These are phyloP conservation scores for Julus scanicus DNA, from an alignment of 2,888 invertebrate genomes.

Conservation along the genomic window DNA sequence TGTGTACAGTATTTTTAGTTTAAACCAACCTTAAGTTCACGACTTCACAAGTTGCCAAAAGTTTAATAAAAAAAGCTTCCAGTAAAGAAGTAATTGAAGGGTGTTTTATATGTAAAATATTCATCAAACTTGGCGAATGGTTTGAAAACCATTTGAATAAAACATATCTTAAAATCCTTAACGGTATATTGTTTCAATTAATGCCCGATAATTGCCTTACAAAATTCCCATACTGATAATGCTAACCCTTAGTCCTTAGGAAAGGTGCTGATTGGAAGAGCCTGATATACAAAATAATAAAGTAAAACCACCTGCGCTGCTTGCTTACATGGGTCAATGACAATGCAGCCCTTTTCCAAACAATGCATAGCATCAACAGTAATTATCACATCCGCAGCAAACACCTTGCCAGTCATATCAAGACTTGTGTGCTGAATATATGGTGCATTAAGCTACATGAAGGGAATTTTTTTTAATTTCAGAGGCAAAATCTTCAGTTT, in stretches of 20 bases:
- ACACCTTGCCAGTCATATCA: slow-evolving; percentile 34
- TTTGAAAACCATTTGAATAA: too few species aligned
- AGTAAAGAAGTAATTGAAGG: too few species aligned
- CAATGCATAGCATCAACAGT: slow-evolving; percentile 9
- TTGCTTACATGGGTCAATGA: slow-evolving; percentile 28
- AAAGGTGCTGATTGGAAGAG: neutral
- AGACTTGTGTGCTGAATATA: neutral
- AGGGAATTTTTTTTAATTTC: neutral
- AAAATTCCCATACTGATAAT: neutral
- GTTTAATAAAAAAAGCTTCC: too few species aligned
- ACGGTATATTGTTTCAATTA: too few species aligned
- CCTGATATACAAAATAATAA: slow-evolving; percentile 38
- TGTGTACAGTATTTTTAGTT: too few species aligned
- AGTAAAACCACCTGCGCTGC: neutral
- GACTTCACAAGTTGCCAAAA: too few species aligned
- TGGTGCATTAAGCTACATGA: neutral
- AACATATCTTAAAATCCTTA: too few species aligned
- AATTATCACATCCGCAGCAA: slow-evolving; percentile 49
- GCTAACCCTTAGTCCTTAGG: neutral
- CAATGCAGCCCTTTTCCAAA: slow-evolving; percentile 43
- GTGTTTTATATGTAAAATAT: too few species aligned
- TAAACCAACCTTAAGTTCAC: too few species aligned
- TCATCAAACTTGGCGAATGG: too few species aligned
- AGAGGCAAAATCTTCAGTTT: neutral
- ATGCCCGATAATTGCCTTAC: neutral